Conservation (phyloP, 2,888 invertebrate species). For the Polietes domitor region DNA sequence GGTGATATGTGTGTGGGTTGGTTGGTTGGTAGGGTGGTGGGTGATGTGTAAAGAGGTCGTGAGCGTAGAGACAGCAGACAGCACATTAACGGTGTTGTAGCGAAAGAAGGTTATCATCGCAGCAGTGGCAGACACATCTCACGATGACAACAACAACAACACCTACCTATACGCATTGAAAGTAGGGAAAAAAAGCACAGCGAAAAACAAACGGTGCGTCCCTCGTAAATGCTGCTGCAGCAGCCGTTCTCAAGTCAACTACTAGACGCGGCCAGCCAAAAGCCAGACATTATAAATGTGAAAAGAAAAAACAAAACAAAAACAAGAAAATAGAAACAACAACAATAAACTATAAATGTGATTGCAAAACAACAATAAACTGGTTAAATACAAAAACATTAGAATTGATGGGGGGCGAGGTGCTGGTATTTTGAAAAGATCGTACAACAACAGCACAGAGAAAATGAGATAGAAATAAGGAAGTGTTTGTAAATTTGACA, state of each 20-base stretch:
- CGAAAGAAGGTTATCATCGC: conserved; percentile 11
- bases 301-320: conserved; percentile 44
- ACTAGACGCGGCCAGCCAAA: neutral
- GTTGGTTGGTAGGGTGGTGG: too few relatives aligned
- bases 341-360: neutral
- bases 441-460: neutral
- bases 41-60: conserved; percentile 23
- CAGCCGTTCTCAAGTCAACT: conserved; percentile 5
- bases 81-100: neutral
- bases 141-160: neutral
- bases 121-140: conserved; percentile 15
- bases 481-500: too few relatives aligned
- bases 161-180: conserved; percentile 5
- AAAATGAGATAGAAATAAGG: neutral
- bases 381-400: conserved; percentile 2
- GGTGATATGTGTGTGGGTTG: too few relatives aligned
- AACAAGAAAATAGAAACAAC: conserved; percentile 36
- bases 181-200: conserved; percentile 1
- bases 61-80: neutral
- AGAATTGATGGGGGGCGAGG: too few relatives aligned
- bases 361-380: neutral
- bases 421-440: neutral
- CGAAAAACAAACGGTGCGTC: conserved; percentile 12
- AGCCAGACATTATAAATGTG: conserved; percentile 48
- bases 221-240: neutral